phyloP scores from a whole-genome alignment of 2,113 vertebrate species.

The Rhombomys opimus region DNA sequence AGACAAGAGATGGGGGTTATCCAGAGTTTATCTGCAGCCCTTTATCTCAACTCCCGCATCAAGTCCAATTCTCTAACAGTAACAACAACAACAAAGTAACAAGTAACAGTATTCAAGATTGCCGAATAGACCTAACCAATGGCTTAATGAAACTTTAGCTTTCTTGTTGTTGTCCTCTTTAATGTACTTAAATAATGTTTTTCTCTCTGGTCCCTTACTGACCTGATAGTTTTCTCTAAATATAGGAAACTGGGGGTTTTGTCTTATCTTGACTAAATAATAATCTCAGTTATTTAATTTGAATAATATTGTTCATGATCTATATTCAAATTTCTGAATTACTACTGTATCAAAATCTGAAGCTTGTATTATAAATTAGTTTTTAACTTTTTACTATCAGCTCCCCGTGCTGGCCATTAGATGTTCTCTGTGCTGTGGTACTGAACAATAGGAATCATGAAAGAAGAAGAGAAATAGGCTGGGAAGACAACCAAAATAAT shows the following conservation, averaged over 20 bases:
- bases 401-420: neutral
- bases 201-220: neutral
- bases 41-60: neutral
- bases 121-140: neutral
- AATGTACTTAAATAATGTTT: neutral
- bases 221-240: neutral
- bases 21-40: neutral
- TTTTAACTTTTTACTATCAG: neutral
- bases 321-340: neutral
- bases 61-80: neutral
- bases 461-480: neutral
- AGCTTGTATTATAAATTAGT: neutral
- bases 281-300: neutral
- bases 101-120: neutral
- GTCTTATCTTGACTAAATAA: neutral
- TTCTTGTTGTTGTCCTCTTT: neutral
- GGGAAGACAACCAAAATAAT: neutral
- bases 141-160: neutral
- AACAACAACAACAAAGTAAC: neutral
- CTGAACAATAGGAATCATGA: neutral
- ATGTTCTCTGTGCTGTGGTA: neutral
- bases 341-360: neutral
- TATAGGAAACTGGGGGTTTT: neutral
- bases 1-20: neutral
- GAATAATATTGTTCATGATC: neutral